Evolutionary conservation across 1,140 invertebrate species (phyloP).

Genomic region (Cydia strobilella): DNA sequence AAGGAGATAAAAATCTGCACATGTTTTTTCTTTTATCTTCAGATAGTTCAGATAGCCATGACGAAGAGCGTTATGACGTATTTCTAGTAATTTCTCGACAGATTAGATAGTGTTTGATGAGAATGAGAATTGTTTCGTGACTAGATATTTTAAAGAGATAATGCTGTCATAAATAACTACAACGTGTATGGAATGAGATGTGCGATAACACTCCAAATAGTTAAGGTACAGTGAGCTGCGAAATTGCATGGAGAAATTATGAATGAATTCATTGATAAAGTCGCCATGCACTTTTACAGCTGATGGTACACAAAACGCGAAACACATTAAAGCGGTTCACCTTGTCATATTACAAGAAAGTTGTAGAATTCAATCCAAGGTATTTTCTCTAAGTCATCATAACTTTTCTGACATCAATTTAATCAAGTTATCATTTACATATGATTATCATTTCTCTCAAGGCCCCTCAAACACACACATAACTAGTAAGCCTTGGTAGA

Average conservation of each 20-base stretch:
- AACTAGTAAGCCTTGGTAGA: not conserved
- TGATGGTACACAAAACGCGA: no score
- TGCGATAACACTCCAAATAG: no score
- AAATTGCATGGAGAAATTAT: no score
- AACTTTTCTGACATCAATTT: not conserved
- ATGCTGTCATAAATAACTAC: no score
- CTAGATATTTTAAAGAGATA: not conserved
- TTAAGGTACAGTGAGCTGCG: no score
- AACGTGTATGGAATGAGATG: no score
- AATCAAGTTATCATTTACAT: not conserved
- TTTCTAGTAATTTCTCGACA: not conserved
- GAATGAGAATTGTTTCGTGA: not conserved
- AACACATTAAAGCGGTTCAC: no score
- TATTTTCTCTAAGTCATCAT: no score
- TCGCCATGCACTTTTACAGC: no score
- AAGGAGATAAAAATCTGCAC: not conserved
- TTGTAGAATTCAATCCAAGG: no score
- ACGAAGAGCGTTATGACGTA: not conserved
- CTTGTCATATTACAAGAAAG: no score
- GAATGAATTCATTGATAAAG: no score
- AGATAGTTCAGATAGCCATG: not conserved
- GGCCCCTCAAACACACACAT: not conserved
- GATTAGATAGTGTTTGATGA: not conserved
- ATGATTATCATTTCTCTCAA: not conserved
- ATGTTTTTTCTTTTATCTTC: not conserved